A percentile compares a stretch with the other conserved stretches of the same genome.
Conservation (phyloP, 37 sponge, comb jelly and placozoan species). For the Agelas oroides region DNA sequence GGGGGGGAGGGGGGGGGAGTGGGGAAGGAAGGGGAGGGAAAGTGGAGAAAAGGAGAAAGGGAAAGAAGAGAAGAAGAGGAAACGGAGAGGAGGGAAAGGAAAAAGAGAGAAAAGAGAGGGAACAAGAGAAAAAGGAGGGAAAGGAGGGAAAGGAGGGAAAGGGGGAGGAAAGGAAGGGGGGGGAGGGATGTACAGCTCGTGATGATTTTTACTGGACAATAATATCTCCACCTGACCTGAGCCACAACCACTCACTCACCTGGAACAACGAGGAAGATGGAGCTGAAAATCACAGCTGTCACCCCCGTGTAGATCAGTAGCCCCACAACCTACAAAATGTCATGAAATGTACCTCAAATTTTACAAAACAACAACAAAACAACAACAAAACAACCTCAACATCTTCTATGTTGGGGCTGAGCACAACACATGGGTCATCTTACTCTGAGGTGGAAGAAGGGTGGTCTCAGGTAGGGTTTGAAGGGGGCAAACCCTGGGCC, state of each 20-base stretch:
- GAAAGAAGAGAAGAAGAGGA: background rate
- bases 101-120: no score
- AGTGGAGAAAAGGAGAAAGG: background rate
- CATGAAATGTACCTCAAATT: background rate
- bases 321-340: conserved; percentile 36
- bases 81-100: no score
- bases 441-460: conserved; percentile 72
- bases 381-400: background rate
- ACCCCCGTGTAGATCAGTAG: conserved; percentile 46
- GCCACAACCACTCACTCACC: conserved; percentile 30
- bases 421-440: conserved; percentile 7
- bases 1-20: background rate
- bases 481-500: conserved; percentile 91
- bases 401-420: background rate
- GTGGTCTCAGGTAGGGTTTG: conserved; percentile 89
- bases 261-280: conserved; percentile 64
- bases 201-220: no score
- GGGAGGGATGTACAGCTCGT: background rate
- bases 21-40: background rate
- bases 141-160: no score
- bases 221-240: no score
- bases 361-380: no score
- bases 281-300: conserved; percentile 61
- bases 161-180: no score
- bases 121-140: background rate